Conservation (phyloP, 2,113 vertebrate genomes). For the Zosterops japonicus region DNA sequence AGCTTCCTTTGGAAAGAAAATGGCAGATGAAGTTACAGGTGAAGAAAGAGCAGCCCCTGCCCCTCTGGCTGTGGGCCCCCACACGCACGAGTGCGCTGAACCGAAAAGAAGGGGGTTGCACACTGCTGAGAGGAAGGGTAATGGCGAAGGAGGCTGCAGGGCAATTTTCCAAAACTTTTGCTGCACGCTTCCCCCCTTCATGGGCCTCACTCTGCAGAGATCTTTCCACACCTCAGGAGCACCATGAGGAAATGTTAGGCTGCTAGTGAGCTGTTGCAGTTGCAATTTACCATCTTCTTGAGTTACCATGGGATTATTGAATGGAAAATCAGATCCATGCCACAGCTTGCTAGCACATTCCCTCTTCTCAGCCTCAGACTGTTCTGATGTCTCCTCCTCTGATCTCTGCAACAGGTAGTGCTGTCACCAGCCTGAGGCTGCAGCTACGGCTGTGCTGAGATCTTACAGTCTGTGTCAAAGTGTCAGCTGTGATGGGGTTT, state of each 20-base stretch:
- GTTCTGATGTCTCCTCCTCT: neutral
- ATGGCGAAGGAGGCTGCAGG: neutral
- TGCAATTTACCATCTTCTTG: conserved; percentile 43
- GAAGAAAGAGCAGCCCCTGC: neutral
- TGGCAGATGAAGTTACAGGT: neutral
- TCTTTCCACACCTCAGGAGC: conserved; percentile 43
- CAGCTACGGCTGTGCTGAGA: neutral
- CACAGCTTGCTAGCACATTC: neutral
- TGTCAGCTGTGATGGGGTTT: neutral
- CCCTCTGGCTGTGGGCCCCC: neutral
- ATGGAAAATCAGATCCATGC: conserved; percentile 34
- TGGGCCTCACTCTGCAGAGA: conserved; percentile 51
- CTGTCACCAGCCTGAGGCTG: neutral
- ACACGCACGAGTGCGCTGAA: accelerated
- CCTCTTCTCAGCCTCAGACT: neutral
- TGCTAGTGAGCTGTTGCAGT: conserved; percentile 50
- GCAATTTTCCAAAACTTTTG: conserved; percentile 29
- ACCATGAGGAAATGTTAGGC: conserved; percentile 23
- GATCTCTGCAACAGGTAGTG: neutral
- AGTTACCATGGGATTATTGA: neutral
- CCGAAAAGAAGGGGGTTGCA: neutral
- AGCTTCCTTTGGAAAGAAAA: neutral
- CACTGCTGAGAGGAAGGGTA: neutral
- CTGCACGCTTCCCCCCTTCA: neutral
- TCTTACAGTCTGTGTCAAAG: neutral